Conservation (phyloP, 1,140 invertebrate species). For the Galendromus occidentalis region DNA sequence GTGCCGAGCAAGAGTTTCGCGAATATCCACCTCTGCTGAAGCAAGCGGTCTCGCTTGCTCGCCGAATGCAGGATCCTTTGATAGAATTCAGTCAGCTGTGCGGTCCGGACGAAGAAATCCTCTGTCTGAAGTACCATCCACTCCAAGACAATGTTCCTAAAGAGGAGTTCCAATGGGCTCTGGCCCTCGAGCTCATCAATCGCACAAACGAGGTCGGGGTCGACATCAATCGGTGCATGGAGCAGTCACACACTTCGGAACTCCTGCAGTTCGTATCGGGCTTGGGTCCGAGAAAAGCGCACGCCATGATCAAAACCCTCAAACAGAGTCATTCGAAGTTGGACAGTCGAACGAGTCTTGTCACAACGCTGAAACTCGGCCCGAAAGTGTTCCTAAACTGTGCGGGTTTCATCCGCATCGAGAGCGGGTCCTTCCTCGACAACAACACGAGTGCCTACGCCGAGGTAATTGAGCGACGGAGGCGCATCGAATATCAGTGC, state of each 20-base stretch:
- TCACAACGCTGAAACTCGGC: slow-evolving; percentile 86
- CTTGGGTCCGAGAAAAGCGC: slow-evolving; percentile 77
- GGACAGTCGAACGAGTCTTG: slow-evolving; percentile 83
- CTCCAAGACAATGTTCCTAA: slow-evolving; percentile 62
- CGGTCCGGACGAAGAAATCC: slow-evolving; percentile 80
- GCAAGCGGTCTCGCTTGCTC: slow-evolving; percentile 74
- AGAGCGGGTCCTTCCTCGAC: slow-evolving; percentile 79
- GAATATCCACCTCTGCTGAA: slow-evolving; percentile 71
- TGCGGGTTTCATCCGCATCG: slow-evolving; percentile 96
- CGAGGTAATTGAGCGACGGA: too few species aligned
- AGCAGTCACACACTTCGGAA: slow-evolving; percentile 62
- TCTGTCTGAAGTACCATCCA: slow-evolving; percentile 76
- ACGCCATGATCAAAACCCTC: slow-evolving; percentile 35
- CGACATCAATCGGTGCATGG: slow-evolving; percentile 78
- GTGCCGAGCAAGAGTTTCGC: slow-evolving; percentile 63
- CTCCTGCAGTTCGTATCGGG: slow-evolving; percentile 96
- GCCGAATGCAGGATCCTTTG: slow-evolving; percentile 81
- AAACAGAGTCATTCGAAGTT: slow-evolving; percentile 80
- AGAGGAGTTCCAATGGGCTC: slow-evolving; percentile 60
- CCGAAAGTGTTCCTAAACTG: slow-evolving; percentile 98
- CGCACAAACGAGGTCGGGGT: slow-evolving; percentile 96
- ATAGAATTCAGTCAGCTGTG: slow-evolving; percentile 89
- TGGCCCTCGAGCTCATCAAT: slow-evolving; percentile 75
- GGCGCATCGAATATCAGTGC: too few species aligned
- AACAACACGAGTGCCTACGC: slow-evolving; percentile 27